Percentiles rank a stretch among this genome's conserved stretches.
Conservation (phyloP, 92 coral and sea anemone species). For the Muricea muricata region DNA sequence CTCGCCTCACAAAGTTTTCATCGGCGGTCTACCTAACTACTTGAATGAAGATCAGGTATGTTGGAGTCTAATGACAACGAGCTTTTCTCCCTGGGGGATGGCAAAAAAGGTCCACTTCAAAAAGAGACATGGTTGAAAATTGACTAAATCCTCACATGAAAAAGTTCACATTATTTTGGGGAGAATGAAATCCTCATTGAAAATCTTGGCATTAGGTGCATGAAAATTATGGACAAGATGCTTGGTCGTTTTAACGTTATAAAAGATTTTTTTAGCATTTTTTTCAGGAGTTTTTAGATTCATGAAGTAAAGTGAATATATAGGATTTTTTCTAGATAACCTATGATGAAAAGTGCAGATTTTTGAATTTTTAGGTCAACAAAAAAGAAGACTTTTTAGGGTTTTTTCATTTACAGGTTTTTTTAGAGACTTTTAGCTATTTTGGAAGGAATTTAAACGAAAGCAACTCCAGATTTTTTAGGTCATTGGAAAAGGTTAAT, state of each 20-base stretch:
- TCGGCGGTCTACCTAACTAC: conserved; percentile 97
- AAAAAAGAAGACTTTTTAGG: neutral
- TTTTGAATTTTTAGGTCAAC: neutral
- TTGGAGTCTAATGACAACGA: neutral
- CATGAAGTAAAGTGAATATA: neutral
- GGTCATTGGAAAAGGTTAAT: neutral
- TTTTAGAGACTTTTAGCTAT: neutral
- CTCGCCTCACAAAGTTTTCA: conserved; percentile 96
- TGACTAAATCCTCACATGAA: conserved; percentile 47
- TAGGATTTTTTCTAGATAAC: neutral
- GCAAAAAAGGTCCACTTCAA: conserved; percentile 26
- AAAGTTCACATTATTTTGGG: neutral
- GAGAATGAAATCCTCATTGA: neutral
- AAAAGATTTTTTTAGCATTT: neutral
- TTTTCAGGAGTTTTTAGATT: neutral
- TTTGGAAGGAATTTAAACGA: neutral
- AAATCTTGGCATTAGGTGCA: neutral
- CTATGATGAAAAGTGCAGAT: neutral
- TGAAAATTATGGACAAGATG: conserved; percentile 30
- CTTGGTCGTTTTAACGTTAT: too few relatives aligned
- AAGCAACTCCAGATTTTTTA: too few relatives aligned
- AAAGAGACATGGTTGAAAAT: conserved; percentile 1
- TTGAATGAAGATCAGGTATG: conserved; percentile 97
- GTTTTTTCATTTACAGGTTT: neutral
- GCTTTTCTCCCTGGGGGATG: conserved; percentile 10